A percentile compares a stretch with the other conserved stretches of the same genome.
These are phyloP conservation scores for Acrocephalus scirpaceus DNA, from an alignment of 2,797 vertebrate genomes.

Conservation along the genomic window DNA sequence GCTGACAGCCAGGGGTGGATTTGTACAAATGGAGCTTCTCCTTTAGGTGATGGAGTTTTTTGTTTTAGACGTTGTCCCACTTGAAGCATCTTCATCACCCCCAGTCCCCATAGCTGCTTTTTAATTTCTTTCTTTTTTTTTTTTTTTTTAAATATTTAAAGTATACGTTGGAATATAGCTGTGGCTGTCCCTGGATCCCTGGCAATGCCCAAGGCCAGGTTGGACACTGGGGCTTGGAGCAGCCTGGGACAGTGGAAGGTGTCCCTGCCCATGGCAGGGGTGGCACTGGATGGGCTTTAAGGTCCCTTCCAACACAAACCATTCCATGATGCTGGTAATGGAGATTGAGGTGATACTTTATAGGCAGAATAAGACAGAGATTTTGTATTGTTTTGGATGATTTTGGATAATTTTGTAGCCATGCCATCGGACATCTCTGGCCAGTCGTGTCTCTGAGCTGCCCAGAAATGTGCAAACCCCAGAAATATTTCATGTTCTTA, in stretches of 20 bases:
- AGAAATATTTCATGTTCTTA: background rate
- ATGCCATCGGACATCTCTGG: background rate
- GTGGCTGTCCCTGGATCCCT: background rate
- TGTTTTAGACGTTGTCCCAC: background rate
- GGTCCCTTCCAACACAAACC: background rate
- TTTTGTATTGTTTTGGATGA: background rate
- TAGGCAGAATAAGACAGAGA: background rate
- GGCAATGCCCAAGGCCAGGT: rapidly evolving
- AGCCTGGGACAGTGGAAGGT: background rate
- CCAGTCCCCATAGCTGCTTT: background rate
- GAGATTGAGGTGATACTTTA: background rate
- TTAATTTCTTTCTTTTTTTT: background rate
- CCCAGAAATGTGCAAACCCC: background rate
- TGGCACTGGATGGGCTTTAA: background rate
- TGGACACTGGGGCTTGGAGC: background rate
- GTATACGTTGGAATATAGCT: background rate
- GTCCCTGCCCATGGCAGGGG: background rate
- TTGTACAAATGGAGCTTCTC: background rate
- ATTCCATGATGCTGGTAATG: background rate
- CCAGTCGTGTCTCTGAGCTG: background rate
- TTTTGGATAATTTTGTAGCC: background rate
- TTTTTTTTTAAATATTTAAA: background rate
- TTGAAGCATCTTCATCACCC: background rate
- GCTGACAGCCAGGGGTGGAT: background rate
- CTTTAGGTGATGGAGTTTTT: background rate